Evolutionary conservation across 2,888 invertebrate genomes (phyloP).

Genomic region (Ophioninae sp.): DNA sequence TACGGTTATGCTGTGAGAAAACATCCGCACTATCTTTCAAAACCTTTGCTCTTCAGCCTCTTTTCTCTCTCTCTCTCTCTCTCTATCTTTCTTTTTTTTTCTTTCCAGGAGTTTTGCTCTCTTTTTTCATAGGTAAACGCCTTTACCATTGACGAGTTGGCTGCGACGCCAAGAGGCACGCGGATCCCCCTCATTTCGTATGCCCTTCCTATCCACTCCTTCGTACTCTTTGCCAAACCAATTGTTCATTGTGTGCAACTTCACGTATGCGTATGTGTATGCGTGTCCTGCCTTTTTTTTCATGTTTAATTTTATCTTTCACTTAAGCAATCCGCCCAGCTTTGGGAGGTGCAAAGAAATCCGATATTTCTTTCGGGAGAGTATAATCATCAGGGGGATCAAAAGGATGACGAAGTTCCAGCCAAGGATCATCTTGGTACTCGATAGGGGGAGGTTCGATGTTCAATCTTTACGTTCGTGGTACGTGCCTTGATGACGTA

Average conservation of each 20-base stretch:
- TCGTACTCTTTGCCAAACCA: conserved; percentile 3
- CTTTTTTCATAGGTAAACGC: conserved; percentile 31
- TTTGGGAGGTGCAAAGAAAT: no score
- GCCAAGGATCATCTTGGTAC: no score
- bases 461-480: no score
- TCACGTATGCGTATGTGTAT: not conserved
- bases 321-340: not conserved
- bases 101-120: conserved; percentile 15
- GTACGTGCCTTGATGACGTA: no score
- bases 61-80: not conserved
- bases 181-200: conserved; percentile 39
- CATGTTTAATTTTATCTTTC: not conserved
- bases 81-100: not conserved
- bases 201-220: not conserved
- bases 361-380: no score
- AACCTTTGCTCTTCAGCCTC: conserved; percentile 27
- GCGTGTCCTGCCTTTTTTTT: conserved; percentile 8
- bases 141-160: conserved; percentile 59
- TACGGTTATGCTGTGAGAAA: conserved; percentile 34
- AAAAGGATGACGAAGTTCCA: no score
- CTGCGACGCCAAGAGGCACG: conserved; percentile 53
- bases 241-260: conserved; percentile 16
- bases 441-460: no score
- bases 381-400: no score
- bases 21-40: conserved; percentile 52